phyloP scores from a whole-genome alignment of 2,888 invertebrate species.

The Cheilosia pagana region DNA sequence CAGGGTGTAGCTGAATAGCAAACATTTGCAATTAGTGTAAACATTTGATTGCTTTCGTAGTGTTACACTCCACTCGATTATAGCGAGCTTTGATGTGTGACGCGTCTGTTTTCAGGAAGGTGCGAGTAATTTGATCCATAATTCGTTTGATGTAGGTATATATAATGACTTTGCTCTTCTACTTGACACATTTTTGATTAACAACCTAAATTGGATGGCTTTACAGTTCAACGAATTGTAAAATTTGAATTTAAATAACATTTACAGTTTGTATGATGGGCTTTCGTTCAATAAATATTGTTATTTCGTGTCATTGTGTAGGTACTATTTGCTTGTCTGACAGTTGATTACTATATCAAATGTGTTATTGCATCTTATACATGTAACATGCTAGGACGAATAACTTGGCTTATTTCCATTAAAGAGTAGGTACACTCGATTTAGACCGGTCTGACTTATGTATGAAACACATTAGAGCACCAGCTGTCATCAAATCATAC shows the following conservation, averaged over 20 bases:
- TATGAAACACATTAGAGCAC: no score
- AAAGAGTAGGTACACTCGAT: no score
- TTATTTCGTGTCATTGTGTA: neutral
- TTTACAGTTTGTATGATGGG: neutral
- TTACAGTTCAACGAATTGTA: conserved; percentile 22
- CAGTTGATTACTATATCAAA: no score
- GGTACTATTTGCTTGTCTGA: no score
- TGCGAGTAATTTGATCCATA: neutral
- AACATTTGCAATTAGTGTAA: conserved; percentile 6
- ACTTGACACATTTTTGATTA: conserved; percentile 39
- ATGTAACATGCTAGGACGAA: no score
- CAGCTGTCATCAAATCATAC: no score
- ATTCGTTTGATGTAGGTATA: neutral
- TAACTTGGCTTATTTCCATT: no score
- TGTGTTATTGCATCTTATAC: no score
- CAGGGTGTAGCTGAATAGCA: neutral
- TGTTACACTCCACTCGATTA: neutral
- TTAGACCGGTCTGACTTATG: no score
- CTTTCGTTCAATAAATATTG: neutral
- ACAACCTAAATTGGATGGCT: conserved; percentile 10
- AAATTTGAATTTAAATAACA: neutral
- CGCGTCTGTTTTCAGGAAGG: neutral
- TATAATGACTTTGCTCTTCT: neutral
- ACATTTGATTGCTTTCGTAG: neutral
- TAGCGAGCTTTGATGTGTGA: neutral